A percentile compares a stretch with the other conserved stretches of the same genome.
Evolutionary conservation across 2,113 vertebrate species (phyloP).

Genomic region (Cisticola juncidis): DNA sequence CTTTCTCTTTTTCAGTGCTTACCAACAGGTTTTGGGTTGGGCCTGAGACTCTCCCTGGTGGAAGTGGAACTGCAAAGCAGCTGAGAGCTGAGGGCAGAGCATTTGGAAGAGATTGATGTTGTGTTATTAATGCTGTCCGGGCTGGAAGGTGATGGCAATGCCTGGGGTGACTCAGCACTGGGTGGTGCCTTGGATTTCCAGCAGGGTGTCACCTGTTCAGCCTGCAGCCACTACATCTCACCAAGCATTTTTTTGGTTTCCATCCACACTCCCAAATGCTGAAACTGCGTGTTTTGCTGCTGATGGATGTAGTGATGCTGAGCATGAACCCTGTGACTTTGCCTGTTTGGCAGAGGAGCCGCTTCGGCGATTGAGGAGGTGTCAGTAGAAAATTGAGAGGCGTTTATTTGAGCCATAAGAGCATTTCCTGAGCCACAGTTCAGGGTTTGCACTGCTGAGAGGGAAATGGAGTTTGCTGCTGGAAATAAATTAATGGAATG

Average conservation of each 20-base stretch:
- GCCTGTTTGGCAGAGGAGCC: neutral
- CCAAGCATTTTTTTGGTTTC: neutral
- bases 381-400: constrained; percentile 25
- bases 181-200: neutral
- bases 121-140: neutral
- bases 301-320: constrained; percentile 13
- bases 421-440: neutral
- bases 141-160: neutral
- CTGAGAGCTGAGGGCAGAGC: neutral
- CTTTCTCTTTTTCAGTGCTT: neutral
- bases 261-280: neutral
- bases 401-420: neutral
- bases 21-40: neutral
- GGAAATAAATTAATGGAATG: constrained; percentile 34
- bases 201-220: neutral
- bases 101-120: neutral
- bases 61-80: neutral
- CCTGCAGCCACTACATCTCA: neutral
- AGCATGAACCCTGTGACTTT: neutral
- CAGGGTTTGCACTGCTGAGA: neutral
- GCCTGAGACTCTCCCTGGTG: neutral
- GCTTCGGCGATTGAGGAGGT: neutral
- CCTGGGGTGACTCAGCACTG: neutral
- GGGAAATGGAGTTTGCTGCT: neutral
- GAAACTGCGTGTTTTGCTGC: neutral